Evolutionary conservation across 2,797 vertebrate species (phyloP).

Genomic region (Nannoperca obscura): DNA sequence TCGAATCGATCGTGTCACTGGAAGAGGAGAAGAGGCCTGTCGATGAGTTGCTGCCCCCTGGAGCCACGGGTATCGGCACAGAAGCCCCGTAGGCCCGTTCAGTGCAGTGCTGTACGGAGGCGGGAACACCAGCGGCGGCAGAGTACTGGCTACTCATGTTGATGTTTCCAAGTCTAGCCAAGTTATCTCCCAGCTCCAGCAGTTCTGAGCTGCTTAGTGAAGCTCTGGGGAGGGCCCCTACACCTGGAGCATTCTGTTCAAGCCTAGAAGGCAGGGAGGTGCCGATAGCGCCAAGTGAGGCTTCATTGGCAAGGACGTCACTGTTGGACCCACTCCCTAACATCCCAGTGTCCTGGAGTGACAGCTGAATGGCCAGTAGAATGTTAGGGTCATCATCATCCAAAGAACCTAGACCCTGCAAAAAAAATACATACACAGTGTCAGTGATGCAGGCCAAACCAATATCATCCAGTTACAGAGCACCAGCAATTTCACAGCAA

Average conservation of each 20-base stretch:
- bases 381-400: conserved; percentile 99
- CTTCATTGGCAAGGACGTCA: conserved; percentile 89
- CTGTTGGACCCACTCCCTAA: conserved; percentile 83
- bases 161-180: conserved; percentile 88
- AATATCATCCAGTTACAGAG: not conserved
- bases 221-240: conserved; percentile 86
- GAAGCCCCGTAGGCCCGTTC: conserved; percentile 82
- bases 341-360: conserved; percentile 95
- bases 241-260: conserved; percentile 86
- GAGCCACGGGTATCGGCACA: conserved; percentile 61
- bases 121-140: conserved; percentile 27
- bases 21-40: conserved; percentile 87
- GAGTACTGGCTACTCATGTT: conserved; percentile 71
- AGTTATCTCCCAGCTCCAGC: conserved; percentile 92
- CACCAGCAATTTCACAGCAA: conserved; percentile 15
- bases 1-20: conserved; percentile 86
- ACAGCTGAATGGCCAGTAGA: conserved; percentile 97
- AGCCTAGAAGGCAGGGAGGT: conserved; percentile 94
- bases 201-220: conserved; percentile 95
- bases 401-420: conserved; percentile 92
- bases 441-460: conserved; percentile 1
- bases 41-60: conserved; percentile 73
- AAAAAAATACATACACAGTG: conserved; percentile 22
- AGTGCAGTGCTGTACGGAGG: conserved; percentile 80
- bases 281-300: conserved; percentile 94